phyloP scores from a whole-genome alignment of 2,888 invertebrate species.

The Alcis repandata region DNA sequence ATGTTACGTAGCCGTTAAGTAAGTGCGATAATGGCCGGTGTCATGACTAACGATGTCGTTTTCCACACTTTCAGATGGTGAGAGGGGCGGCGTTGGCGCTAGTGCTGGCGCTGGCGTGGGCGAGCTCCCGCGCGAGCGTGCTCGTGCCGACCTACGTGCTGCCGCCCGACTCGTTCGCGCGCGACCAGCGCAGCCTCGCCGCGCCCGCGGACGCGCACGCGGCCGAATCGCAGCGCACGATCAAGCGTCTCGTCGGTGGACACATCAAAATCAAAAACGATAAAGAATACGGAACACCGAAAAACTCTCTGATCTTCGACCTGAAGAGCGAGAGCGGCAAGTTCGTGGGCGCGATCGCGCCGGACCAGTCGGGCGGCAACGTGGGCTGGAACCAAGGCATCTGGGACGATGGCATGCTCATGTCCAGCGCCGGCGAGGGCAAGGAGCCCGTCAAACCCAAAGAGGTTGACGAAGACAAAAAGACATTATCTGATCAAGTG shows the following conservation, averaged over 20 bases:
- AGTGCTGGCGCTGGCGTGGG: conserved; percentile 81
- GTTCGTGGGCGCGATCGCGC: conserved; percentile 73
- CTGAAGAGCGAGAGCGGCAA: conserved; percentile 77
- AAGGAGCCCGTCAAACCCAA: conserved; percentile 82
- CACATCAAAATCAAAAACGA: conserved; percentile 86
- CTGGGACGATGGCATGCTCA: conserved; percentile 89
- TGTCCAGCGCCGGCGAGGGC: conserved; percentile 90
- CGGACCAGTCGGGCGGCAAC: conserved; percentile 82
- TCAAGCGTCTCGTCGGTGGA: conserved; percentile 90
- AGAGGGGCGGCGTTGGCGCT: conserved; percentile 84
- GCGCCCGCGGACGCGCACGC: conserved; percentile 64
- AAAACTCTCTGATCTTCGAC: conserved; percentile 74
- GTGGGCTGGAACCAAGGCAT: conserved; percentile 85
- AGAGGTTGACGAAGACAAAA: conserved; percentile 90
- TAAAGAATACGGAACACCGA: conserved; percentile 75
- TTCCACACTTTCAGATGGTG: conserved; percentile 85
- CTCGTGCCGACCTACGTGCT: conserved; percentile 84
- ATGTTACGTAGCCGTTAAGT: conserved; percentile 54
- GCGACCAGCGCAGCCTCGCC: conserved; percentile 82
- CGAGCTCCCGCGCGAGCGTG: conserved; percentile 76
- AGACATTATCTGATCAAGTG: conserved; percentile 95
- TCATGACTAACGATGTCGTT: conserved; percentile 71
- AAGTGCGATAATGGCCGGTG: conserved; percentile 51
- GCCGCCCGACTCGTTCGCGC: conserved; percentile 84
- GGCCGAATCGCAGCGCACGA: conserved; percentile 83